Percentiles rank a stretch among this genome's conserved stretches.
Conservation (phyloP, 2,888 invertebrate genomes). For the Orthosia gracilis region DNA sequence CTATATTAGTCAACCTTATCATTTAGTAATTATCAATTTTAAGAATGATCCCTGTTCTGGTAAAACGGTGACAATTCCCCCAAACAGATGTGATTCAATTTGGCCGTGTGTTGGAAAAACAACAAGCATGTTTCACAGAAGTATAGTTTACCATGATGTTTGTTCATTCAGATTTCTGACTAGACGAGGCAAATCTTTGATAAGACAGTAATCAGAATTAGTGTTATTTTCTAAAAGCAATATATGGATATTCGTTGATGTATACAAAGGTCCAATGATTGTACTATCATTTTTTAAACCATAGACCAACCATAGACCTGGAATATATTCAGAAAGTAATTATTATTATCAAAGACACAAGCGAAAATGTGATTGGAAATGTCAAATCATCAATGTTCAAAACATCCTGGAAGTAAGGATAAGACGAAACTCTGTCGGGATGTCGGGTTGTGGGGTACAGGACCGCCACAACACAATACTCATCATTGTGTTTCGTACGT, state of each 20-base stretch:
- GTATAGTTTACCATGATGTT: slow-evolving; percentile 3
- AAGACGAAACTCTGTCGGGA: not conserved
- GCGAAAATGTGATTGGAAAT: not conserved
- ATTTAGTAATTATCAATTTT: no score
- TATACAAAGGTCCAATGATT: no score
- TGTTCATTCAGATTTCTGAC: slow-evolving; percentile 6
- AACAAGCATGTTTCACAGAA: slow-evolving; percentile 5
- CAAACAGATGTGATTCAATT: no score
- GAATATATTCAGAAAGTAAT: not conserved
- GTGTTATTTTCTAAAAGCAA: slow-evolving; percentile 5
- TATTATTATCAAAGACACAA: not conserved
- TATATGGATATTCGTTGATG: slow-evolving; percentile 1
- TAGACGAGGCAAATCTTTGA: slow-evolving; percentile 5
- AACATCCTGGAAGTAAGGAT: not conserved
- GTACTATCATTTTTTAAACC: no score
- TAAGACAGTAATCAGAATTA: slow-evolving; percentile 1
- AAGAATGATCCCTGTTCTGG: no score
- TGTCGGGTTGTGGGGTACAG: no score
- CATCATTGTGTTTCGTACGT: no score
- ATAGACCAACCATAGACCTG: no score
- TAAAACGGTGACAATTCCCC: no score
- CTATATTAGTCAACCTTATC: no score
- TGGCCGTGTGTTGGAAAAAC: not conserved
- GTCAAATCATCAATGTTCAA: not conserved
- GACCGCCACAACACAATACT: no score